Conservation (phyloP, 2,113 vertebrate genomes). For the Xyrauchen texanus region DNA sequence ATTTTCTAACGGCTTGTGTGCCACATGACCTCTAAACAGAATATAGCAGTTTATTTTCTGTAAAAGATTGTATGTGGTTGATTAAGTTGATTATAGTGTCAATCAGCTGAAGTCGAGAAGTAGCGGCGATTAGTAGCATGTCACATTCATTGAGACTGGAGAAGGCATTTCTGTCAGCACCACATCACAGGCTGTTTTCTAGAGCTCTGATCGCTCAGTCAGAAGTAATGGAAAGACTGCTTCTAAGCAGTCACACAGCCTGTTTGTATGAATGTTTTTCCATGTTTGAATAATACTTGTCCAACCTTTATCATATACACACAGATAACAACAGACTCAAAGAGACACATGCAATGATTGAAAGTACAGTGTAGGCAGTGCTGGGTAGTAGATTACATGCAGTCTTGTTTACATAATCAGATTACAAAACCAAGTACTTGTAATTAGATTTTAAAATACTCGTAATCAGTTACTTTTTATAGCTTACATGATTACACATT, state of each 20-base stretch:
- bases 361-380: too few relatives aligned
- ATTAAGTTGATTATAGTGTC: neutral
- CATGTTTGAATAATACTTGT: neutral
- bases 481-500: too few relatives aligned
- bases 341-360: too few relatives aligned
- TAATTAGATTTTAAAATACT: too few relatives aligned
- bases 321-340: neutral
- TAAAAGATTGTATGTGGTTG: too few relatives aligned
- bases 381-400: too few relatives aligned
- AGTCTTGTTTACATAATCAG: too few relatives aligned
- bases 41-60: neutral
- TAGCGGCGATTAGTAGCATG: slow-evolving; percentile 16
- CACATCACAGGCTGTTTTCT: neutral
- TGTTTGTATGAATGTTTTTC: slow-evolving; percentile 22
- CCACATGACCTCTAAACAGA: too few relatives aligned
- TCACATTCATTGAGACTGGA: neutral
- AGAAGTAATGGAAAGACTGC: slow-evolving; percentile 19
- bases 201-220: slow-evolving; percentile 19
- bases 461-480: too few relatives aligned
- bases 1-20: too few relatives aligned
- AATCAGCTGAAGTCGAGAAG: neutral
- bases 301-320: neutral
- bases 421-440: too few relatives aligned
- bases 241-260: neutral
- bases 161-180: neutral